Percentiles rank a stretch among this genome's conserved stretches.
Evolutionary conservation across 2,888 invertebrate species (phyloP).

Genomic region (Craniophora ligustri): DNA sequence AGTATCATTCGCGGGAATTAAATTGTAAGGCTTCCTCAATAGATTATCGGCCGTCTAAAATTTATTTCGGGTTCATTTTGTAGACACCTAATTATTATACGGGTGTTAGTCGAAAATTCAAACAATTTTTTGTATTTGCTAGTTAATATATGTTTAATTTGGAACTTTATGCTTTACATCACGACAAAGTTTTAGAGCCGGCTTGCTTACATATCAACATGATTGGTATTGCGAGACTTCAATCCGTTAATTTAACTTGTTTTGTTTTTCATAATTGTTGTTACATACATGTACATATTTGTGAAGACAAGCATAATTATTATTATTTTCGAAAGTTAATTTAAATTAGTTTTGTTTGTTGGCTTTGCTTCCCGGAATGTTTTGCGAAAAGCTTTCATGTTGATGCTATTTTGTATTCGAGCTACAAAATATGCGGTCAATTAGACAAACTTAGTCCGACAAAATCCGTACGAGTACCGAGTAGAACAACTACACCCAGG

Average conservation of each 20-base stretch:
- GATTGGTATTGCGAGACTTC: slow-evolving; percentile 26
- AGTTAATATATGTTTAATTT: slow-evolving; percentile 46
- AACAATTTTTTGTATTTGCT: too few relatives aligned
- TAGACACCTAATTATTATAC: slow-evolving; percentile 1
- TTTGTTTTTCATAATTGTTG: slow-evolving; percentile 27
- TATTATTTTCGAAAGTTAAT: slow-evolving; percentile 11
- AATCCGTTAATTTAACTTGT: slow-evolving; percentile 33
- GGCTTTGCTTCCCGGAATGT: not conserved
- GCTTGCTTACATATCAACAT: slow-evolving; percentile 28
- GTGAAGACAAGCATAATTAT: slow-evolving; percentile 12
- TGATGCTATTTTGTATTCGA: not conserved
- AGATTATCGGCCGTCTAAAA: slow-evolving; percentile 1
- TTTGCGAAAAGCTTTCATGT: not conserved
- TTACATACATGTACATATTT: slow-evolving; percentile 11
- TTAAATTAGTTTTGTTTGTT: slow-evolving; percentile 11
- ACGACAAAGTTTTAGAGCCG: slow-evolving; percentile 38
- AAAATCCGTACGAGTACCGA: not conserved
- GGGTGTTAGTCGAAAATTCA: slow-evolving; percentile 6
- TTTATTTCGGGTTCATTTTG: not conserved
- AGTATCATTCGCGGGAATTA: slow-evolving; percentile 6
- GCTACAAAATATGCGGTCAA: not conserved
- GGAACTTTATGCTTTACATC: slow-evolving; percentile 39
- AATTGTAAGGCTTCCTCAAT: slow-evolving; percentile 13
- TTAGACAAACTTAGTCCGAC: not conserved
- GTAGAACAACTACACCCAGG: too few relatives aligned